Evolutionary conservation across 2,888 invertebrate species (phyloP).

Genomic region (Mycalesis mineus): DNA sequence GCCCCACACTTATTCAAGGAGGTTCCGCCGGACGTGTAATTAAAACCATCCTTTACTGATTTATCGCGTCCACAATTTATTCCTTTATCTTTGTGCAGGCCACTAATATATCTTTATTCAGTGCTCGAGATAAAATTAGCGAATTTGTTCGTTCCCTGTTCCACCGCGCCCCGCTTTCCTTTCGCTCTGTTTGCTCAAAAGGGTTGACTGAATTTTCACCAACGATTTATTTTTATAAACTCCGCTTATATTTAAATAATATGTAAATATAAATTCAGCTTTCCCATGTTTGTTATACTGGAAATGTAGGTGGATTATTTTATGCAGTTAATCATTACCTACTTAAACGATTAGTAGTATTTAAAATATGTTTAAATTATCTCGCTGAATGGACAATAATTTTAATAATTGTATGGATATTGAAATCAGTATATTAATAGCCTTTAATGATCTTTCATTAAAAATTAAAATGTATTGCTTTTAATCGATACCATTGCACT

Average conservation of each 20-base stretch:
- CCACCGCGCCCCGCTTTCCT: slow-evolving; percentile 43
- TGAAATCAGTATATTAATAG: background rate
- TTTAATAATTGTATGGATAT: no score
- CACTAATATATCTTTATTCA: slow-evolving; percentile 76
- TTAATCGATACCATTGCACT: background rate
- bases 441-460: background rate
- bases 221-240: slow-evolving; percentile 12
- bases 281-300: no score
- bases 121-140: slow-evolving; percentile 68
- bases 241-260: background rate
- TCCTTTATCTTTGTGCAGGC: slow-evolving; percentile 73
- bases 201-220: slow-evolving; percentile 48
- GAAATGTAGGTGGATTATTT: no score
- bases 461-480: background rate
- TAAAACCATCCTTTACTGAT: slow-evolving; percentile 76
- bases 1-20: slow-evolving; percentile 33
- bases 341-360: no score
- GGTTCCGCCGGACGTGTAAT: slow-evolving; percentile 63
- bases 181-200: slow-evolving; percentile 47
- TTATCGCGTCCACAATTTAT: slow-evolving; percentile 75
- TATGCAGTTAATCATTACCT: no score
- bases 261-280: no score
- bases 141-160: slow-evolving; percentile 54
- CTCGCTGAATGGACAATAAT: no score
- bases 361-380: no score